phyloP scores from a whole-genome alignment of 2,797 vertebrate species.

The Lagodon rhomboides region DNA sequence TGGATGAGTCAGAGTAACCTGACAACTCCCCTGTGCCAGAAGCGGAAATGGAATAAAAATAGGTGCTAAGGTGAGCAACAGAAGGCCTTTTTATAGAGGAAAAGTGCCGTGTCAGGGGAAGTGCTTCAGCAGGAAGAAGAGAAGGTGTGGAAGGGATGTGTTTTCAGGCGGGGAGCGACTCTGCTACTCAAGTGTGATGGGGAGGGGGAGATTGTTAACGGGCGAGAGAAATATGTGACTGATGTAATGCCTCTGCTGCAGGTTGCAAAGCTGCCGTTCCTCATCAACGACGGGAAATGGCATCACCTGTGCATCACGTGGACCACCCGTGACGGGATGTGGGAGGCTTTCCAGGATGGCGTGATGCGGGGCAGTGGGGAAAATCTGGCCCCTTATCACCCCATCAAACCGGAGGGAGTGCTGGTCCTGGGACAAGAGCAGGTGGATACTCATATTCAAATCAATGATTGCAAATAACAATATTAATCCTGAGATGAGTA shows the following conservation, averaged over 20 bases:
- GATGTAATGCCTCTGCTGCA: slow-evolving; percentile 63
- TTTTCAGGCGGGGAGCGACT: slow-evolving; percentile 16
- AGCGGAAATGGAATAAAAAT: slow-evolving; percentile 27
- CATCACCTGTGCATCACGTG: slow-evolving; percentile 96
- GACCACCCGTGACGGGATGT: slow-evolving; percentile 96
- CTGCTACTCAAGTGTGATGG: slow-evolving; percentile 10
- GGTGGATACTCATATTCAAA: slow-evolving; percentile 78
- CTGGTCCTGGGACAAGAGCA: slow-evolving; percentile 96
- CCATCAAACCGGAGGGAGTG: slow-evolving; percentile 95
- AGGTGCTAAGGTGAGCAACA: slow-evolving; percentile 38
- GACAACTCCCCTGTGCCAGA: slow-evolving; percentile 13
- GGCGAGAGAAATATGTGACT: fast-evolving
- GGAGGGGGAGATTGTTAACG: background rate
- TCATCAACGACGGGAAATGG: slow-evolving; percentile 96
- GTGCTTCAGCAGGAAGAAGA: slow-evolving; percentile 40
- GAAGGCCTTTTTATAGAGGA: slow-evolving; percentile 23
- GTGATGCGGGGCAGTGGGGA: slow-evolving; percentile 92
- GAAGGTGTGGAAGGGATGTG: slow-evolving; percentile 4
- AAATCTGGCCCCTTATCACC: slow-evolving; percentile 95
- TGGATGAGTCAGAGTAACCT: slow-evolving; percentile 32
- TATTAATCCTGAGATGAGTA: background rate
- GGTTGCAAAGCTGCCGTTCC: slow-evolving; percentile 95
- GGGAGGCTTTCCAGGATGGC: slow-evolving; percentile 97
- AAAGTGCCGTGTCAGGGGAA: slow-evolving; percentile 18
- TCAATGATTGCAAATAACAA: background rate